Conservation (phyloP, 1,140 invertebrate genomes). For the Drosophila miranda region DNA sequence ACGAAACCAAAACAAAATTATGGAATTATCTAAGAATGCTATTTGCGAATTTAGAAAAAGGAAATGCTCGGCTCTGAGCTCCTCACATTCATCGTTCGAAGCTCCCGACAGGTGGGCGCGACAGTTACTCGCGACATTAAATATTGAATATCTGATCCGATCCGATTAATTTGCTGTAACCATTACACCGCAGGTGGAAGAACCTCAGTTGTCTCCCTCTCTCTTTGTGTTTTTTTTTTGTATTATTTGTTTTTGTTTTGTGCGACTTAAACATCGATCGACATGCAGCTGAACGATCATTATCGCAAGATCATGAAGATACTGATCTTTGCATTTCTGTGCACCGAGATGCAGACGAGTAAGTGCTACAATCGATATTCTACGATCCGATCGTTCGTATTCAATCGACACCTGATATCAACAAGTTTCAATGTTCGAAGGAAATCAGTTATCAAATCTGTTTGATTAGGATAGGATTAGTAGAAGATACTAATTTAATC, state of each 20-base stretch:
- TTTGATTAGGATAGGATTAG: not conserved
- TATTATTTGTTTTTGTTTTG: slow-evolving; percentile 1
- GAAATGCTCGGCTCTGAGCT: slow-evolving; percentile 16
- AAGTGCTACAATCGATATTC: slow-evolving; percentile 23
- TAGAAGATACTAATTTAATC: too few species aligned
- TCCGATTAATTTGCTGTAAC: too few species aligned
- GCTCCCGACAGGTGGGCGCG: slow-evolving; percentile 54
- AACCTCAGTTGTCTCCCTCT: too few species aligned
- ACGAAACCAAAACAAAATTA: slow-evolving; percentile 68
- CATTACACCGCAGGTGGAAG: too few species aligned
- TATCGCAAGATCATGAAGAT: slow-evolving; percentile 62
- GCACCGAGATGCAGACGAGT: slow-evolving; percentile 81
- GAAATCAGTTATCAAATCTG: not conserved
- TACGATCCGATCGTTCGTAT: too few species aligned
- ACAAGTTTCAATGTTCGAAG: too few species aligned
- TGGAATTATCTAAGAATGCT: slow-evolving; percentile 73
- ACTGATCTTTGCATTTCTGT: slow-evolving; percentile 70
- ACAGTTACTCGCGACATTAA: not conserved
- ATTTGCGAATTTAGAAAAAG: slow-evolving; percentile 68
- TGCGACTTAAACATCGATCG: not conserved
- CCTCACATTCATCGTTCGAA: slow-evolving; percentile 61
- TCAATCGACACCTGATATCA: too few species aligned
- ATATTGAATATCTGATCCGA: not conserved
- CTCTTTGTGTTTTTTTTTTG: not conserved
- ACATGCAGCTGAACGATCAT: slow-evolving; percentile 71